Evolutionary conservation across 2,113 vertebrate species (phyloP).

Genomic region (Salvelinus namaycush): DNA sequence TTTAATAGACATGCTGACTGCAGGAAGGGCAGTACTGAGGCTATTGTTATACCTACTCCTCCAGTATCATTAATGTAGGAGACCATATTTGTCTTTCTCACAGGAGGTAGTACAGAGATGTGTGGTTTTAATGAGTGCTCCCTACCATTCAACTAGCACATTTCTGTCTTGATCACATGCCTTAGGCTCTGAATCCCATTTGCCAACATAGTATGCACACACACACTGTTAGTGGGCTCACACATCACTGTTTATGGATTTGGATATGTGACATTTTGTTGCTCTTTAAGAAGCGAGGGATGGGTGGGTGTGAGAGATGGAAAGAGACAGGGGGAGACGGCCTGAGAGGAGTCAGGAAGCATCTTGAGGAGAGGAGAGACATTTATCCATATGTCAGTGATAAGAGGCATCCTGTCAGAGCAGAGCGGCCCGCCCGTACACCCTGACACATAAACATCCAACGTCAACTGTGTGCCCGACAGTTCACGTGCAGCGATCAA

Average conservation of each 20-base stretch:
- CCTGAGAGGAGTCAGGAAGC: constrained; percentile 22
- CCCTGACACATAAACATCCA: constrained; percentile 19
- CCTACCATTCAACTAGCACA: too few species aligned
- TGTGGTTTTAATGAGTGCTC: too few species aligned
- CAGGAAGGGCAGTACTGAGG: not conserved
- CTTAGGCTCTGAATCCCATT: not conserved
- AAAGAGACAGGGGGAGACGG: constrained; percentile 10
- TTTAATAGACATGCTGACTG: constrained; percentile 11
- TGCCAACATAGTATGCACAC: not conserved
- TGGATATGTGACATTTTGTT: constrained; percentile 62
- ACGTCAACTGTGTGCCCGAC: too few species aligned
- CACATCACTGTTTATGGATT: constrained; percentile 55
- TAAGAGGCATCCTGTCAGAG: constrained; percentile 47
- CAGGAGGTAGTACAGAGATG: too few species aligned
- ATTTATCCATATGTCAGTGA: constrained; percentile 61
- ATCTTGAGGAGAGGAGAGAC: constrained; percentile 39
- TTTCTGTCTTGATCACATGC: too few species aligned
- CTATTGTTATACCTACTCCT: not conserved
- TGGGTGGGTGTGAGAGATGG: constrained; percentile 4
- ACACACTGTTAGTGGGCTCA: constrained; percentile 21
- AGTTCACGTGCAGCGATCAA: too few species aligned
- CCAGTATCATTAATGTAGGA: too few species aligned
- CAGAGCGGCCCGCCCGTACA: not conserved
- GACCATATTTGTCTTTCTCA: too few species aligned
- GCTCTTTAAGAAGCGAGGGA: constrained; percentile 55